Conservation (phyloP, 2,888 invertebrate genomes). For the Drosophila lutescens region DNA sequence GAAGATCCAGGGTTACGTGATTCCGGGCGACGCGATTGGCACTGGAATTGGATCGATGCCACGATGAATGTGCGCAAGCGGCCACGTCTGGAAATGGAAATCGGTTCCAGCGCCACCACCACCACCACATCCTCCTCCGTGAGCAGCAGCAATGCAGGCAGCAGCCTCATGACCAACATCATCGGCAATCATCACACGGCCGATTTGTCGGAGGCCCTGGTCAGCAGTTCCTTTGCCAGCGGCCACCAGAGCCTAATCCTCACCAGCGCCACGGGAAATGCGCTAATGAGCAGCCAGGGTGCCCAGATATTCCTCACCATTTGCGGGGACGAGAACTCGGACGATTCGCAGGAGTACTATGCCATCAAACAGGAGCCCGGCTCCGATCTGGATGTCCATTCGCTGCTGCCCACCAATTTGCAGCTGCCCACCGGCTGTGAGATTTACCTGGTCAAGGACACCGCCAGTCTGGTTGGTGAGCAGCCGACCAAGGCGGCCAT, state of each 20-base stretch:
- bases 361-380: conserved; percentile 77
- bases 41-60: conserved; percentile 17
- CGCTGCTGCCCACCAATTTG: conserved; percentile 69
- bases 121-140: neutral
- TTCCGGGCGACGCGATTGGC: neutral
- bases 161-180: conserved; percentile 6
- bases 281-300: conserved; percentile 13
- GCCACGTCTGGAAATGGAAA: conserved; percentile 67
- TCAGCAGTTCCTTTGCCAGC: conserved; percentile 13
- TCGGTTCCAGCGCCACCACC: conserved; percentile 35
- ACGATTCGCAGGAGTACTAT: conserved; percentile 77
- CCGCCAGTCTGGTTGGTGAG: conserved; percentile 14
- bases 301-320: conserved; percentile 76
- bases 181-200: neutral
- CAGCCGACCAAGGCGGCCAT: conserved; percentile 49
- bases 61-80: conserved; percentile 69
- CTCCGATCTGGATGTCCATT: conserved; percentile 65
- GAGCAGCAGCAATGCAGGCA: neutral
- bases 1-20: conserved; percentile 30
- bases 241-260: conserved; percentile 50
- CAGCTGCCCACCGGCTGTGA: conserved; percentile 81
- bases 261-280: conserved; percentile 31
- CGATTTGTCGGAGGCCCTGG: conserved; percentile 27
- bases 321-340: conserved; percentile 77
- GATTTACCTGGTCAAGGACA: conserved; percentile 80